A percentile compares a stretch with the other conserved stretches of the same genome.
These are phyloP conservation scores for Lamellibrachia luymesi DNA, from an alignment of 1,140 invertebrate species.

Conservation along the genomic window DNA sequence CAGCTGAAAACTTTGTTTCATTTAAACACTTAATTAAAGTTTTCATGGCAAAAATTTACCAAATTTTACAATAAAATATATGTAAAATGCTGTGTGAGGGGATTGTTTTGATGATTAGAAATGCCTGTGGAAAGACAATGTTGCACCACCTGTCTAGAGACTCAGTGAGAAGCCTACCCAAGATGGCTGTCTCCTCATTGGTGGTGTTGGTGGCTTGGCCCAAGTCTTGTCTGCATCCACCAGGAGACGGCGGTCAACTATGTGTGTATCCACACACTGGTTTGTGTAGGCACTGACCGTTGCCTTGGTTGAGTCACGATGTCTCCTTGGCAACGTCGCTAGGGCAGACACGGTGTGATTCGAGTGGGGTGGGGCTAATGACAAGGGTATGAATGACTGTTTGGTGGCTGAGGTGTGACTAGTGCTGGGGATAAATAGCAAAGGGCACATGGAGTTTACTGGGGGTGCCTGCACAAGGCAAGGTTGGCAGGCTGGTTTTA, in stretches of 20 bases:
- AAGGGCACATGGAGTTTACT: background rate
- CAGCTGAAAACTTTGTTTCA: too few species aligned
- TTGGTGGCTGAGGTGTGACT: background rate
- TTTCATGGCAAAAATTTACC: too few species aligned
- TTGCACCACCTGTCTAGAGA: too few species aligned
- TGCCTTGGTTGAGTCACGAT: constrained; percentile 22
- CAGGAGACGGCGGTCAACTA: background rate
- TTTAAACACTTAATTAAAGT: too few species aligned
- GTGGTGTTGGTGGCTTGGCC: constrained; percentile 78
- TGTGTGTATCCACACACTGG: background rate
- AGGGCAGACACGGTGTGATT: constrained; percentile 40
- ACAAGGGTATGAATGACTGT: background rate
- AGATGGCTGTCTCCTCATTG: constrained; percentile 67
- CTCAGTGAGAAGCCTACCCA: constrained; percentile 36
- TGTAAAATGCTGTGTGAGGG: too few species aligned
- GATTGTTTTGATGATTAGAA: background rate
- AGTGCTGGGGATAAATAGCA: background rate
- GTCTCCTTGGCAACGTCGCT: constrained; percentile 42
- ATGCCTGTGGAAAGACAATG: background rate
- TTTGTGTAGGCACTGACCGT: constrained; percentile 21
- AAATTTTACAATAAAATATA: too few species aligned
- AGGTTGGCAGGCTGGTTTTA: background rate
- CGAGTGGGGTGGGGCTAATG: background rate
- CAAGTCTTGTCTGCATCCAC: background rate
- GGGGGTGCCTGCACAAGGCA: background rate